Evolutionary conservation across 1,140 invertebrate species (phyloP).

Genomic region (Drosophila pseudoananassae): DNA sequence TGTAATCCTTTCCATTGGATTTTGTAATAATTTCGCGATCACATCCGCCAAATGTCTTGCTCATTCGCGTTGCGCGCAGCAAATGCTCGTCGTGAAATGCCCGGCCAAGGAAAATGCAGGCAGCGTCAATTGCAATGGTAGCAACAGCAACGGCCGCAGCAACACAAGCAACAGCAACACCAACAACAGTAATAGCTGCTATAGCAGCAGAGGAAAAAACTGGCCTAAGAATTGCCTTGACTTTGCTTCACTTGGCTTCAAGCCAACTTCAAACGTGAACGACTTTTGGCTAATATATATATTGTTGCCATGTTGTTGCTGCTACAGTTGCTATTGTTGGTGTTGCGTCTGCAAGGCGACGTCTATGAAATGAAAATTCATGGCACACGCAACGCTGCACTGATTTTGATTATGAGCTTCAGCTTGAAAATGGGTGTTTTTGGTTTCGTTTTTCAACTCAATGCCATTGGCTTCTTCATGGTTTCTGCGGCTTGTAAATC

Average conservation of each 20-base stretch:
- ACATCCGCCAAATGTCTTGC: constrained; percentile 56
- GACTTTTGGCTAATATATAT: constrained; percentile 43
- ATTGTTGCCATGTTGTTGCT: constrained; percentile 8
- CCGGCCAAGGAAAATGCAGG: constrained; percentile 54
- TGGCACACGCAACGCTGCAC: constrained; percentile 64
- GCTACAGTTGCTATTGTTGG: constrained; percentile 19
- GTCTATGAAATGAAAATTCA: constrained; percentile 50
- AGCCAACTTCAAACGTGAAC: constrained; percentile 23
- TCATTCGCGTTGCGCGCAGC: constrained; percentile 48
- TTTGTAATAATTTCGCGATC: constrained; percentile 21
- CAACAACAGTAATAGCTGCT: constrained; percentile 3
- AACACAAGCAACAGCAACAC: constrained; percentile 12
- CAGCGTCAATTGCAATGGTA: constrained; percentile 20
- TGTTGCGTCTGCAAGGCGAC: constrained; percentile 30
- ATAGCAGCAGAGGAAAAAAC: constrained; percentile 23
- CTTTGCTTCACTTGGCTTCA: constrained; percentile 43
- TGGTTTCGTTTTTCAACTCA: constrained; percentile 44
- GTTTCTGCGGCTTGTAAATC: constrained; percentile 41
- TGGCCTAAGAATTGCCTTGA: constrained; percentile 59
- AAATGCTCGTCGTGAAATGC: constrained; percentile 58
- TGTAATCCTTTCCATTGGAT: constrained; percentile 28
- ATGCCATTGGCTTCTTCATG: constrained; percentile 52
- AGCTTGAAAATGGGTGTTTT: constrained; percentile 32
- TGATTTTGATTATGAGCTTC: constrained; percentile 50
- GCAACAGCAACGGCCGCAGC: background rate